These are phyloP conservation scores for Crocallis elinguaria DNA, from an alignment of 2,888 invertebrate genomes.

Conservation along the genomic window DNA sequence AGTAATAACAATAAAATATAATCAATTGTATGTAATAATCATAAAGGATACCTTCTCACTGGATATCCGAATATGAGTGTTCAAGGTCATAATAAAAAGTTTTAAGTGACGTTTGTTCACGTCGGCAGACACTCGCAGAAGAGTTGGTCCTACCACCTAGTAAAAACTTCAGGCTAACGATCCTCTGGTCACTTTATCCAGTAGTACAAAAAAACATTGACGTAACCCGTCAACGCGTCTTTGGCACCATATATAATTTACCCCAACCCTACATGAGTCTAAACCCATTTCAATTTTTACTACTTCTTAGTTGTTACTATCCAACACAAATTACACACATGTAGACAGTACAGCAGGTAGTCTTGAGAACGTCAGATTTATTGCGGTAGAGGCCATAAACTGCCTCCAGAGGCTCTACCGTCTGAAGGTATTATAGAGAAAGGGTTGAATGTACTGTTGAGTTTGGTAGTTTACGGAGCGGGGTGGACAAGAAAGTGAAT, in stretches of 20 bases:
- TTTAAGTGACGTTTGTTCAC: too few species aligned
- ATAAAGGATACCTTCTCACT: constrained; percentile 10
- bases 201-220: too few species aligned
- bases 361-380: constrained; percentile 24
- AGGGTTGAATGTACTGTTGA: constrained; percentile 20
- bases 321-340: constrained; percentile 9
- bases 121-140: too few species aligned
- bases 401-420: constrained; percentile 3
- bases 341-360: constrained; percentile 13
- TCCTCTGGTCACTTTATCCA: too few species aligned
- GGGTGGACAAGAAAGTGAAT: too few species aligned
- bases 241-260: too few species aligned
- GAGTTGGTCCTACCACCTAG: too few species aligned
- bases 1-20: constrained; percentile 26
- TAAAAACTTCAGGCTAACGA: too few species aligned
- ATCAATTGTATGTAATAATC: constrained; percentile 20
- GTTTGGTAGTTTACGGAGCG: constrained; percentile 9
- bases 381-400: constrained; percentile 14
- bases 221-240: too few species aligned
- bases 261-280: too few species aligned
- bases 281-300: background rate
- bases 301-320: background rate
- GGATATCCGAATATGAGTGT: constrained; percentile 9
- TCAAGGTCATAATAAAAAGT: too few species aligned
- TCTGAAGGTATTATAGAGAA: background rate